Conservation (phyloP, 2,888 invertebrate genomes). For the Cryptocephalus primarius region DNA sequence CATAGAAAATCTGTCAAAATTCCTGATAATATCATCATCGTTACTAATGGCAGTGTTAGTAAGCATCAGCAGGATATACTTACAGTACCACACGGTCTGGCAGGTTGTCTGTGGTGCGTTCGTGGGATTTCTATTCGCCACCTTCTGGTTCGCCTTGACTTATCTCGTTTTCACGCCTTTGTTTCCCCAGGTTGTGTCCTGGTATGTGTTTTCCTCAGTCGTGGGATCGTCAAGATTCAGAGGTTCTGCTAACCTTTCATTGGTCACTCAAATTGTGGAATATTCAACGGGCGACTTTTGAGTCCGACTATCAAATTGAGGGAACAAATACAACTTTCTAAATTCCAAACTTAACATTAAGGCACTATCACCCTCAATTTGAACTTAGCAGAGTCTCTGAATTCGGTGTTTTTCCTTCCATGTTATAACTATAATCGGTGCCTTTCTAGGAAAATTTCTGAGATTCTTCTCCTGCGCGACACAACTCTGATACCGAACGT, state of each 20-base stretch:
- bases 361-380: no score
- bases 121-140: conserved; percentile 63
- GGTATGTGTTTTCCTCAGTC: conserved; percentile 53
- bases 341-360: no score
- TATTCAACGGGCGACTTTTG: no score
- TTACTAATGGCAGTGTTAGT: conserved; percentile 49
- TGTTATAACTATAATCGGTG: background rate
- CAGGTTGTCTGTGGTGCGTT: conserved; percentile 74
- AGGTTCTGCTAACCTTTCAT: no score
- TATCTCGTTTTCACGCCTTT: conserved; percentile 72
- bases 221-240: no score
- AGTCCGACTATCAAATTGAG: no score
- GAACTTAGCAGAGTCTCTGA: no score
- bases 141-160: conserved; percentile 71
- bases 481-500: conserved; percentile 87
- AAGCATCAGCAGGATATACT: conserved; percentile 65
- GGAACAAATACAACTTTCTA: no score
- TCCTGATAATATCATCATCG: conserved; percentile 52
- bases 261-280: no score
- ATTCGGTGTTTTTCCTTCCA: no score
- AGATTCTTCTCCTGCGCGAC: conserved; percentile 76
- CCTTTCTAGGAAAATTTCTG: conserved; percentile 63
- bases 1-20: conserved; percentile 63
- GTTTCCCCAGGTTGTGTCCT: conserved; percentile 74
- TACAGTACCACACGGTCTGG: conserved; percentile 72